Base-by-base conservation (phyloP, 1,140 invertebrate genomes). In the Lepidotrigona ventralis region DNA sequence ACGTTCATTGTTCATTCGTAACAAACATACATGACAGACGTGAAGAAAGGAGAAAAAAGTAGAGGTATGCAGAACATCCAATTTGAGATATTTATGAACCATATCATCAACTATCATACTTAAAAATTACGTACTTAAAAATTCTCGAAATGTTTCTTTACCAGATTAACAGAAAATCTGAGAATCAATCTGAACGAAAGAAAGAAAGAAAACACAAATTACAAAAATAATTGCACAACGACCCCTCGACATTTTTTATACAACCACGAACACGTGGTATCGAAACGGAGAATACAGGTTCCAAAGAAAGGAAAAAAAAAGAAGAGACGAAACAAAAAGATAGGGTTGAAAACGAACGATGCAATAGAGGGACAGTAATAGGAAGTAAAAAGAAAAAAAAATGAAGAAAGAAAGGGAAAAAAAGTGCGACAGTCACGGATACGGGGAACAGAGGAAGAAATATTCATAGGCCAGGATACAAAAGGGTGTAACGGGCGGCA, bases 401-500 rank as follows among this genome's bases (percentile, higher is more conserved):
- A n/a, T 9, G 2, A 14, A 12, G 14, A 19, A 19, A 5, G 70
- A n/a, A 33, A 33, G 66, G 15, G 17, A 58, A 46, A 53, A 29
- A 54, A n/a, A 21, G 53, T 54, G 23, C 23, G 29, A 23, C 0
- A 26, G 26, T 14, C 5, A 29, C 17, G 33, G n/a, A 66, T 76
- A 53, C 26, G 33, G 58, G 60, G 51, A 69, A 29, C 39, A 33
- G 58, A 68, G 33, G 74, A 29, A 69, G 79, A 74, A 74, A 64
- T 53, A 75, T 39, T 23, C 11, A 26, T 14, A 46, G 29, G 5
- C 26, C 60, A 56, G 82, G 56, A 64, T 72, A 81, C 74, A 83
- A 72, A 69, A 63, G 79, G 81, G 54, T 82, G 69, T 88, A 86
- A 87, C 72, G 73, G 82, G 75, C 63, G n/a, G 75, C 85, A 89